phyloP scores from a whole-genome alignment of 2,797 vertebrate genomes.

The Microctenopoma stevenorrisi region DNA sequence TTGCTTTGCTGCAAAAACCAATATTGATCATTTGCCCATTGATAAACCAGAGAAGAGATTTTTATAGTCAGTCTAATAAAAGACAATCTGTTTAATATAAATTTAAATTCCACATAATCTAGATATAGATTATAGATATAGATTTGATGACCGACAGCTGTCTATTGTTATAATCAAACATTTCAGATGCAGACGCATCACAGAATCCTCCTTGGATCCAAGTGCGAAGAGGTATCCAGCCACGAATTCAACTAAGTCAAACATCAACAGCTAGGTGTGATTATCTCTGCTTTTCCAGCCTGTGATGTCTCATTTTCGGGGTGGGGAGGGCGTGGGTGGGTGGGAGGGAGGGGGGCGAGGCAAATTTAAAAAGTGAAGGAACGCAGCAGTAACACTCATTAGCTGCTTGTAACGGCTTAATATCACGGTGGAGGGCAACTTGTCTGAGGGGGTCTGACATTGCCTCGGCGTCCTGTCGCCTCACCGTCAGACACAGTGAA shows the following conservation, averaged over 20 bases:
- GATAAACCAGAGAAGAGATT: neutral
- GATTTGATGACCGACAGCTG: neutral
- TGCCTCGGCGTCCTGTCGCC: constrained; percentile 68
- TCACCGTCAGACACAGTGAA: constrained; percentile 72
- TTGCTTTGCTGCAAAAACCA: neutral
- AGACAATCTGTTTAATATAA: neutral
- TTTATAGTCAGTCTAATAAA: neutral
- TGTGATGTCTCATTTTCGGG: constrained; percentile 47
- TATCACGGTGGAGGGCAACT: constrained; percentile 67
- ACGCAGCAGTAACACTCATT: constrained; percentile 73
- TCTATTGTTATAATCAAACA: neutral
- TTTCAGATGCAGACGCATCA: neutral
- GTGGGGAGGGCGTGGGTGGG: constrained; percentile 2
- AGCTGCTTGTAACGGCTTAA: constrained; percentile 75
- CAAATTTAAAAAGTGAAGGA: constrained; percentile 51
- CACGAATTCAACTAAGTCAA: neutral
- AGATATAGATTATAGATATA: too few species aligned
- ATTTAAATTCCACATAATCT: constrained; percentile 1
- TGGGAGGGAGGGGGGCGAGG: neutral
- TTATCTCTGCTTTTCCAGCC: constrained; percentile 28
- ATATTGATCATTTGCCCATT: neutral
- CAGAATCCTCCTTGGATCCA: neutral
- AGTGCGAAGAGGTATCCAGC: neutral
- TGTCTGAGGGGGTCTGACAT: constrained; percentile 70
- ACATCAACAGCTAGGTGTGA: neutral